These are phyloP conservation scores for Heliconius charithonia DNA, from an alignment of 2,888 invertebrate species.

Conservation along the genomic window DNA sequence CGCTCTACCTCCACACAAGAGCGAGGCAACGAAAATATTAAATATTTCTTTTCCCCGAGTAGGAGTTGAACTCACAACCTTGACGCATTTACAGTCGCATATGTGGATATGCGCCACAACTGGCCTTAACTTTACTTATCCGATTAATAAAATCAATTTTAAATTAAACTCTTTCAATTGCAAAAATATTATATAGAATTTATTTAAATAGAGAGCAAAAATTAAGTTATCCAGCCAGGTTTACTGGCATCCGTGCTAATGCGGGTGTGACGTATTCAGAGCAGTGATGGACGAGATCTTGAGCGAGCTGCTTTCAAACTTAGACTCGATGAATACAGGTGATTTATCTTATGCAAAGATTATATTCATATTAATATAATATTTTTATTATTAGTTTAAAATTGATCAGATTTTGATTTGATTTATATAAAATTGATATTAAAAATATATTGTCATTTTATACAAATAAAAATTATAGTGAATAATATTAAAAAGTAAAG, in stretches of 20 bases:
- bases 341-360: slow-evolving; percentile 47
- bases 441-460: no score
- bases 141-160: not conserved
- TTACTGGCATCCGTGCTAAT: slow-evolving; percentile 26
- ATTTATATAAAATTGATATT: not conserved
- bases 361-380: slow-evolving; percentile 43
- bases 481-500: not conserved
- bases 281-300: slow-evolving; percentile 56
- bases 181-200: slow-evolving; percentile 6
- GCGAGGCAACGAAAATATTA: no score
- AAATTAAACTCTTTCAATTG: not conserved
- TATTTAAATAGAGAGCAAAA: not conserved
- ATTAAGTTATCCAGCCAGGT: slow-evolving; percentile 24
- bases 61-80: not conserved
- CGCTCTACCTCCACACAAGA: no score
- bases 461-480: not conserved
- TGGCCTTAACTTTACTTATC: not conserved
- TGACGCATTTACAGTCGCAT: not conserved
- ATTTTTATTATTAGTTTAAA: slow-evolving; percentile 7
- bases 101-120: not conserved
- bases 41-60: not conserved
- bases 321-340: slow-evolving; percentile 57
- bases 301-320: slow-evolving; percentile 48
- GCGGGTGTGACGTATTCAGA: slow-evolving; percentile 51
- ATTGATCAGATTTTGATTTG: not conserved